phyloP scores from a whole-genome alignment of 1,140 invertebrate genomes.

The Diorhabda elongata region DNA sequence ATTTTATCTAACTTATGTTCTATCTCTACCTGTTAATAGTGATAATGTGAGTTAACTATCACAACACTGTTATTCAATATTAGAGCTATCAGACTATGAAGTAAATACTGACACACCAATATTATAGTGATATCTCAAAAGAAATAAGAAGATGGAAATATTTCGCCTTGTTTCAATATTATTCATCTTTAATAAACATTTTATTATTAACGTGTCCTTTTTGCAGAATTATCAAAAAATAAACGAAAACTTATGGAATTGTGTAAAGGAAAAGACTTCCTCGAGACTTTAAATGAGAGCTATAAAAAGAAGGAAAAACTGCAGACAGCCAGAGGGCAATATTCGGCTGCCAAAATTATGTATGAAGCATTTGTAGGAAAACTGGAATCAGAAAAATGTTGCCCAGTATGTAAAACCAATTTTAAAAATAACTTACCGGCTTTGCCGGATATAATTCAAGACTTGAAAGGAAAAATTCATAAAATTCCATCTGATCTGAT shows the following conservation, averaged over 20 bases:
- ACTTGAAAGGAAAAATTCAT: constrained; percentile 51
- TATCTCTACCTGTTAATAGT: no score
- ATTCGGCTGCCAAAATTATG: constrained; percentile 47
- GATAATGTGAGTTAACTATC: no score
- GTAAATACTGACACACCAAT: no score
- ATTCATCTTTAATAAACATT: no score
- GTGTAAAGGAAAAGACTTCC: constrained; percentile 45
- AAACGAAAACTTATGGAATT: constrained; percentile 44
- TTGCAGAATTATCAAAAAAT: constrained; percentile 37
- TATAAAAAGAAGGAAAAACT: constrained; percentile 45
- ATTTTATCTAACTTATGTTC: no score
- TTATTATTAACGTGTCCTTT: no score
- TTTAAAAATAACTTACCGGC: constrained; percentile 31
- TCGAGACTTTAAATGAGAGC: constrained; percentile 41
- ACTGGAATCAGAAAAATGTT: constrained; percentile 39
- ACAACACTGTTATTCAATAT: no score
- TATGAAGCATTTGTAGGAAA: constrained; percentile 47
- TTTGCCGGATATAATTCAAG: constrained; percentile 35
- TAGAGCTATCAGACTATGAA: no score
- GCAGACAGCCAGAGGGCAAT: constrained; percentile 48
- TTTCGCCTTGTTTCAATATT: no score
- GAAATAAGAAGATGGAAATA: no score
- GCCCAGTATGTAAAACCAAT: constrained; percentile 42
- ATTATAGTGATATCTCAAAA: no score
- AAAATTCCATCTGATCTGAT: constrained; percentile 47